These are phyloP conservation scores for Anorthoa munda DNA, from an alignment of 2,888 invertebrate species.

Conservation along the genomic window DNA sequence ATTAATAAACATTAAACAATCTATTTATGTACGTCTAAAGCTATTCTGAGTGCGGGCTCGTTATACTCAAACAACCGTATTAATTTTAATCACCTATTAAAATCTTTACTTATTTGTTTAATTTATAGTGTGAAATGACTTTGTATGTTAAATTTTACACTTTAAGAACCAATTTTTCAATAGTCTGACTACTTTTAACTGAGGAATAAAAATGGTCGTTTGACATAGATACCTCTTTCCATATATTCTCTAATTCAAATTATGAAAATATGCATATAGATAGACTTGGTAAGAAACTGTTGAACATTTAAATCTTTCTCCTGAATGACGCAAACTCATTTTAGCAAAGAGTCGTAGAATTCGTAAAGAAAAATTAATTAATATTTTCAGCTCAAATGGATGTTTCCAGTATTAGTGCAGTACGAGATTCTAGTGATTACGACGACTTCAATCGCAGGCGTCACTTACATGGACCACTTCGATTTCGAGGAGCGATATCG, in stretches of 20 bases:
- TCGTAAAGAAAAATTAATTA: background rate
- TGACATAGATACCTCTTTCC: background rate
- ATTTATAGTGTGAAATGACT: background rate
- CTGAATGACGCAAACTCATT: background rate
- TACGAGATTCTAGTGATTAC: constrained; percentile 52
- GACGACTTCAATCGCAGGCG: constrained; percentile 79
- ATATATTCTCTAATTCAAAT: background rate
- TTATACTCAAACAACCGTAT: background rate
- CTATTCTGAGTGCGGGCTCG: background rate
- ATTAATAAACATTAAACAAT: constrained; percentile 36
- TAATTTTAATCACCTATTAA: constrained; percentile 1
- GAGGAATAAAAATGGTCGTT: no score
- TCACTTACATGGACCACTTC: constrained; percentile 84
- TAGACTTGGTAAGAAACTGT: background rate
- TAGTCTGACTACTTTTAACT: no score
- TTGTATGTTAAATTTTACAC: background rate
- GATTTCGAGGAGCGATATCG: constrained; percentile 82
- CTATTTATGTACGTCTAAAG: constrained; percentile 13
- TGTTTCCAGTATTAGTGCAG: constrained; percentile 55
- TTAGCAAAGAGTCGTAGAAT: background rate
- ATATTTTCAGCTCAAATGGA: constrained; percentile 67
- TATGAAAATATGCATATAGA: background rate
- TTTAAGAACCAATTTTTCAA: no score
- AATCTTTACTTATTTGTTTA: background rate
- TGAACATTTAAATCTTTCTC: background rate